Conservation (phyloP, 2,888 invertebrate species). For the Callyntrura sp. region DNA sequence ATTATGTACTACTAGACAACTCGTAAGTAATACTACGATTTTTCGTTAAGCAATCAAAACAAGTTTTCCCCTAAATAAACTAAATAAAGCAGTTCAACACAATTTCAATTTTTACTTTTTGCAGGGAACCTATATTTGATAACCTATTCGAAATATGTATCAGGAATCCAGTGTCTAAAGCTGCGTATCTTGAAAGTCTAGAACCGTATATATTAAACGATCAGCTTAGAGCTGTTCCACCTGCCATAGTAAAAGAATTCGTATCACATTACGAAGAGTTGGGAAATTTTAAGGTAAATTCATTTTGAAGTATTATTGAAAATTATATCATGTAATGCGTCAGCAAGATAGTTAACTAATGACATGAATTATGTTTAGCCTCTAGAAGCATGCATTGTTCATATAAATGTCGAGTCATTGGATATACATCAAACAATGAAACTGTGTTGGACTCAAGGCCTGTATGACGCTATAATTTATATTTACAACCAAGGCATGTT, state of each 20-base stretch:
- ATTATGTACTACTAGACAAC: conserved; percentile 85
- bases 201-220: conserved; percentile 90
- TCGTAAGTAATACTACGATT: conserved; percentile 86
- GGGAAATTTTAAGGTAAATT: conserved; percentile 86
- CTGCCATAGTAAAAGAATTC: conserved; percentile 90
- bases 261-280: conserved; percentile 89
- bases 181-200: conserved; percentile 89
- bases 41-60: no score
- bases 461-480: conserved; percentile 91
- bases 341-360: background rate
- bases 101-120: no score
- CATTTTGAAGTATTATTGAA: conserved; percentile 9
- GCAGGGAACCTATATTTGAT: conserved; percentile 88
- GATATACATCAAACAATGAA: conserved; percentile 91
- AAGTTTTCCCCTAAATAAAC: no score
- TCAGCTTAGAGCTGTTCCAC: conserved; percentile 88
- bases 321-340: conserved; percentile 34
- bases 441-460: conserved; percentile 88
- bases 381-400: conserved; percentile 90
- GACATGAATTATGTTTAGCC: conserved; percentile 85
- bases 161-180: conserved; percentile 88
- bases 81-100: no score
- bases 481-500: conserved; percentile 91
- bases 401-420: conserved; percentile 90
- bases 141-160: conserved; percentile 89